Evolutionary conservation across 2,888 invertebrate species (phyloP), one percentile per base, ranked within the genome.

Genomic region (Gymnoscelis rufifasciata): DNA sequence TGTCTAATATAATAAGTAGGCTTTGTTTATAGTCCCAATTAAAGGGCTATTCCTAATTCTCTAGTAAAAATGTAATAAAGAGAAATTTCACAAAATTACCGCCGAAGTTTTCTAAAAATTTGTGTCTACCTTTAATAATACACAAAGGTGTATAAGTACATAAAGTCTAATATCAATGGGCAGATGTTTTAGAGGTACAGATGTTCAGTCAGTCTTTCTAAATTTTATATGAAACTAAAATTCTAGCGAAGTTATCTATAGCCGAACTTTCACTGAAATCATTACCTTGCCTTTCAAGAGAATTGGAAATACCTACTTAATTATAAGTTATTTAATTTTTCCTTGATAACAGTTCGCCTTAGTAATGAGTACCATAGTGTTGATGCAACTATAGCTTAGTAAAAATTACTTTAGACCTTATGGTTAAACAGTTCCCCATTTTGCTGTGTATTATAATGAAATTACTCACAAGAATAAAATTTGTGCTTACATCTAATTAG

Each of bases 191-290:
- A 19, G 19, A 19, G 19, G 19, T 52, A 57, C 43, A 41, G 45
- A 61, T 64, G 66, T 75, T 76, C 83, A 83, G 83, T 76, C 83
- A 83, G 83, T 83, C 83, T 83, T 81, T 54, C 64, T 67, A 72
- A 60, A 61, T 58, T 66, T 68, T 68, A 65, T 72, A 71, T 62
- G 62, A 66, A 52, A 45, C 30, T n/a, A 27, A 4, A 26, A 10
- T 1, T 38, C 15, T 30, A 40, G 12, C n/a, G 24, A 30, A 41
- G 15, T 19, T 19, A n/a, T 19, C 19, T 15, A 31, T 19, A 11
- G 10, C 8, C 10, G 19, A 33, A 33, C 15, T 2, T 7, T 33
- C 10, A 19, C n/a, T 19, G 8, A 14, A 19, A 33, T 15, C 10
- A 1, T 2, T 19, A 19, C 19, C 19, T 19, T 19, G 2, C 5